These are phyloP conservation scores for Hylaeus anthracinus DNA, from an alignment of 1,140 invertebrate genomes.

Conservation along the genomic window DNA sequence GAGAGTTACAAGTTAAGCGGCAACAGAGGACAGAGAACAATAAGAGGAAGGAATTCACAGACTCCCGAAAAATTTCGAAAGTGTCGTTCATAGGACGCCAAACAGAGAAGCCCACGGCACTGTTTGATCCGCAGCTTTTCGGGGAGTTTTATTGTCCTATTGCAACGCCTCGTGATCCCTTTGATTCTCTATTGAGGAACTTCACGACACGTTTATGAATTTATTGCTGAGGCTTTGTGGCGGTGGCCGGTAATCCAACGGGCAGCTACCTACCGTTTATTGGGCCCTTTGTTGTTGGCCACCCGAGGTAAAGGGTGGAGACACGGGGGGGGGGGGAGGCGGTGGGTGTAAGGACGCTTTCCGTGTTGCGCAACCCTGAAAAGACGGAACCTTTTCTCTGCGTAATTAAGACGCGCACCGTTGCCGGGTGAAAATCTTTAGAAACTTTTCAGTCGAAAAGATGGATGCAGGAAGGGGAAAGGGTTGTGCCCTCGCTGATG, in stretches of 20 bases:
- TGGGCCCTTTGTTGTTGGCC: conserved; percentile 71
- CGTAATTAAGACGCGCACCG: conserved; percentile 72
- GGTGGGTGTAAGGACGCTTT: conserved; percentile 27
- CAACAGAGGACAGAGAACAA: neutral
- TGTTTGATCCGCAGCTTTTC: conserved; percentile 7
- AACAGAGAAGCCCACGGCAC: neutral
- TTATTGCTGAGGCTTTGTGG: conserved; percentile 70
- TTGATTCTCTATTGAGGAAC: conserved; percentile 32
- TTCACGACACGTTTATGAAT: conserved; percentile 75
- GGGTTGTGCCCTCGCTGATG: conserved; percentile 70
- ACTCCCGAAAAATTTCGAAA: neutral
- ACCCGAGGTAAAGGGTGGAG: conserved; percentile 41
- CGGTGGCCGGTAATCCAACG: conserved; percentile 69
- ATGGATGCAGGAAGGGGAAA: conserved; percentile 77
- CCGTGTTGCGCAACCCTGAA: conserved; percentile 46
- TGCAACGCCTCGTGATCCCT: conserved; percentile 54
- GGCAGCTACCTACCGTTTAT: conserved; percentile 74
- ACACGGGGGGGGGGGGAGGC: conserved; percentile 4
- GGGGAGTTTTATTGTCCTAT: conserved; percentile 68
- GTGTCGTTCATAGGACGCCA: neutral
- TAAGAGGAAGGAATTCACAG: neutral
- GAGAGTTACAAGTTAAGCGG: neutral
- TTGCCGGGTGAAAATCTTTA: conserved; percentile 65
- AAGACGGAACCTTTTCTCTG: conserved; percentile 65
- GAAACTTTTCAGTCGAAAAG: conserved; percentile 74